These are phyloP conservation scores for Drosophila pandora DNA, from an alignment of 1,140 invertebrate genomes.

Conservation along the genomic window DNA sequence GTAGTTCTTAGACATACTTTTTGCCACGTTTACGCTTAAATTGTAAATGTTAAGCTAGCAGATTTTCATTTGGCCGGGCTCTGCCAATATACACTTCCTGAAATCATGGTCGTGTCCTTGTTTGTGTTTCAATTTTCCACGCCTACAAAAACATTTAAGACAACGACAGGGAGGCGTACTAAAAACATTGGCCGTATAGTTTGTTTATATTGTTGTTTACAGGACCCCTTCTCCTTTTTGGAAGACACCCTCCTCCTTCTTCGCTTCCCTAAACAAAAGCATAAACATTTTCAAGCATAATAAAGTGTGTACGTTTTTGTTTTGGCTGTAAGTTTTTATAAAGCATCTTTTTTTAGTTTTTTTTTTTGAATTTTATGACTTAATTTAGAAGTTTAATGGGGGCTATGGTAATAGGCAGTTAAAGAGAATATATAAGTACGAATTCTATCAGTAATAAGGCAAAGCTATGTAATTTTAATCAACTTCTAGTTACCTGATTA, in stretches of 20 bases:
- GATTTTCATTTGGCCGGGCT: slow-evolving; percentile 18
- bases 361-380: slow-evolving; percentile 71
- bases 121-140: slow-evolving; percentile 78
- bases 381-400: slow-evolving; percentile 54
- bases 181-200: slow-evolving; percentile 43
- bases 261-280: slow-evolving; percentile 26
- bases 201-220: slow-evolving; percentile 55
- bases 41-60: slow-evolving; percentile 61
- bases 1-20: slow-evolving; percentile 57
- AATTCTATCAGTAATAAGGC: too few relatives aligned
- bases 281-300: slow-evolving; percentile 75
- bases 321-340: slow-evolving; percentile 55
- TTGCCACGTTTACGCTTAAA: slow-evolving; percentile 74
- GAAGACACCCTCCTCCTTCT: neutral
- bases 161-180: slow-evolving; percentile 23
- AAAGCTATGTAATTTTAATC: too few relatives aligned
- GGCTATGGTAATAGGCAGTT: neutral
- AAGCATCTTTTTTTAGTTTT: slow-evolving; percentile 39
- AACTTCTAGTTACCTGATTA: neutral
- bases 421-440: too few relatives aligned
- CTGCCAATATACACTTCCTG: slow-evolving; percentile 8
- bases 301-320: slow-evolving; percentile 71
- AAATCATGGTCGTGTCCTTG: slow-evolving; percentile 46
- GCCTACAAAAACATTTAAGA: slow-evolving; percentile 62
- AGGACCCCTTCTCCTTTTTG: neutral